These are phyloP conservation scores for Holacanthella duospinosa DNA, from an alignment of 2,888 invertebrate species.

Conservation along the genomic window DNA sequence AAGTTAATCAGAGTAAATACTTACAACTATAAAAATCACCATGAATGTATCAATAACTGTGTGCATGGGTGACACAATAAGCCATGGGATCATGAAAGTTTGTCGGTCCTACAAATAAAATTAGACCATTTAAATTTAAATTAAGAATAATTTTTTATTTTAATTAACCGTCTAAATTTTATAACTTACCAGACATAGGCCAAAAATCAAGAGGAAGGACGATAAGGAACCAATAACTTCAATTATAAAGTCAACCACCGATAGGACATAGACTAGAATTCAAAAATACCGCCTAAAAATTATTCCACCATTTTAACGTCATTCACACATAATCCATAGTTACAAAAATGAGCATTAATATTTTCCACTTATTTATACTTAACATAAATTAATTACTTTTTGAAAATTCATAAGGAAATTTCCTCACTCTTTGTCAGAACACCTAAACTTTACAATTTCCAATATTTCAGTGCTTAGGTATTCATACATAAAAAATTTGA, in stretches of 20 bases:
- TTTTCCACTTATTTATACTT: neutral
- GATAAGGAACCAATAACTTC: slow-evolving; percentile 58
- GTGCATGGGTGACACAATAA: slow-evolving; percentile 51
- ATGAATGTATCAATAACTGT: slow-evolving; percentile 29
- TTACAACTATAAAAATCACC: slow-evolving; percentile 29
- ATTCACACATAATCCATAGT: neutral
- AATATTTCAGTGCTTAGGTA: too few species aligned
- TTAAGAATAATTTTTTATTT: too few species aligned
- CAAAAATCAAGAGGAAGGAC: slow-evolving; percentile 55
- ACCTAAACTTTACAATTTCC: too few species aligned
- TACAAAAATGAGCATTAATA: neutral
- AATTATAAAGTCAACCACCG: slow-evolving; percentile 42
- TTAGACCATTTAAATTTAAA: slow-evolving; percentile 13
- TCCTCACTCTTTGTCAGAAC: too few species aligned
- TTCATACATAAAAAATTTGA: too few species aligned
- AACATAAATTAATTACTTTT: too few species aligned
- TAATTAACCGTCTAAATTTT: too few species aligned
- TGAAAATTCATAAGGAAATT: too few species aligned
- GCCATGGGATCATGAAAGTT: slow-evolving; percentile 62
- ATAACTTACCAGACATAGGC: slow-evolving; percentile 55
- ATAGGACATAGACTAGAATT: neutral
- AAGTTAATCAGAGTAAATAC: too few species aligned
- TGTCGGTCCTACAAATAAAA: slow-evolving; percentile 60
- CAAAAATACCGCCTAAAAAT: neutral
- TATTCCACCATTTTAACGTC: neutral